Conservation (phyloP, 2,888 invertebrate genomes). For the Harmothoe impar region DNA sequence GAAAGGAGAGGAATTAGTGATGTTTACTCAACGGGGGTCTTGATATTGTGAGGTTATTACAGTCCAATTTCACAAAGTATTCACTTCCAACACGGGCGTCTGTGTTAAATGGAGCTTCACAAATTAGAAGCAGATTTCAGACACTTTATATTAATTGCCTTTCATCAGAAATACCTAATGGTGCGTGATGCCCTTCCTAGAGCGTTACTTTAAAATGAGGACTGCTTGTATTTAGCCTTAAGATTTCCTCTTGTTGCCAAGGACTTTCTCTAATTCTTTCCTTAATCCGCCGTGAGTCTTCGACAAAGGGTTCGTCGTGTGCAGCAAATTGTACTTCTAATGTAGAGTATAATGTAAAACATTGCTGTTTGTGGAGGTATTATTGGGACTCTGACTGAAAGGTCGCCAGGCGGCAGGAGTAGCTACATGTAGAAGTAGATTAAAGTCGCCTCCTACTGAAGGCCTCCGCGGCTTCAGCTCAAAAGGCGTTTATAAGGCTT, state of each 20-base stretch:
- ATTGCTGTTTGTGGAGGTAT: conserved; percentile 5
- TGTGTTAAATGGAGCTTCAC: conserved; percentile 50
- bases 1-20: neutral
- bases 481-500: neutral
- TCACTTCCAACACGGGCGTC: conserved; percentile 22
- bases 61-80: neutral
- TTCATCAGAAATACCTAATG: conserved; percentile 18
- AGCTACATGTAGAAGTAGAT: neutral
- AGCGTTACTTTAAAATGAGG: conserved; percentile 14
- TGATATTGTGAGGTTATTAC: conserved; percentile 45
- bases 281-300: conserved; percentile 22
- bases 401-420: neutral
- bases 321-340: conserved; percentile 44
- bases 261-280: conserved; percentile 43
- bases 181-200: conserved; percentile 36
- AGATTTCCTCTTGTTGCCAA: conserved; percentile 49
- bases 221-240: conserved; percentile 52
- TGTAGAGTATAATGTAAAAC: conserved; percentile 49
- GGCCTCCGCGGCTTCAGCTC: neutral
- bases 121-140: conserved; percentile 37
- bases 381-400: neutral
- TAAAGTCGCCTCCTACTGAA: neutral
- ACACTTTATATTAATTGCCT: conserved; percentile 48
- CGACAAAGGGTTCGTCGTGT: neutral
- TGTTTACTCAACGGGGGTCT: neutral